Evolutionary conservation across 2,797 vertebrate genomes (phyloP).

Genomic region (Cephalopachus bancanus): DNA sequence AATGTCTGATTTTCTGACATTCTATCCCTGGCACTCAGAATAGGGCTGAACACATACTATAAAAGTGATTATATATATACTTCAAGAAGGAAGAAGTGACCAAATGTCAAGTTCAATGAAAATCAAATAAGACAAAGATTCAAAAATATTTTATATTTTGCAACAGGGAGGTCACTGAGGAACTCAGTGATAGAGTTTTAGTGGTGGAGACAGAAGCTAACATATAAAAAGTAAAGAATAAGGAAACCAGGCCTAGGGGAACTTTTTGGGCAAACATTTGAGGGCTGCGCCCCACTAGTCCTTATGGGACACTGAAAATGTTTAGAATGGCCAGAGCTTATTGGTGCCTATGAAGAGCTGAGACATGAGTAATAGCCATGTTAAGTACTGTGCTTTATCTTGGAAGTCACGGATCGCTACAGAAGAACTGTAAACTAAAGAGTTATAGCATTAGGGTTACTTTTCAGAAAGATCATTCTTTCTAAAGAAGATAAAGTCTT

Average conservation of each 20-base stretch:
- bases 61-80: not conserved
- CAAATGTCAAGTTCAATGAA: not conserved
- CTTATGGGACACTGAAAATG: not conserved
- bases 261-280: not conserved
- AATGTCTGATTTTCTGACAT: not conserved
- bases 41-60: not conserved
- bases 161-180: not conserved
- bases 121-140: not conserved
- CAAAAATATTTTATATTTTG: not conserved
- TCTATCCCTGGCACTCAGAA: not conserved
- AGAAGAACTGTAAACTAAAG: not conserved
- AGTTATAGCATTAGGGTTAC: not conserved
- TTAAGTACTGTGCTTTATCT: not conserved
- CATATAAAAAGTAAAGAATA: not conserved
- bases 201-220: not conserved
- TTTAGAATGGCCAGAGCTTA: not conserved
- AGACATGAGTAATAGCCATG: not conserved
- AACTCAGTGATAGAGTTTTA: not conserved
- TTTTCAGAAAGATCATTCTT: slow-evolving; percentile 27
- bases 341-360: not conserved
- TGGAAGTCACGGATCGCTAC: not conserved
- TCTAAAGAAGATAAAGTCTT: not conserved
- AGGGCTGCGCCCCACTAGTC: not conserved
- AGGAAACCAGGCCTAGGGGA: not conserved
- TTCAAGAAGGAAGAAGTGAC: slow-evolving; percentile 17